These are phyloP conservation scores for Pogonocherus hispidulus DNA, from an alignment of 2,888 invertebrate species.

Conservation along the genomic window DNA sequence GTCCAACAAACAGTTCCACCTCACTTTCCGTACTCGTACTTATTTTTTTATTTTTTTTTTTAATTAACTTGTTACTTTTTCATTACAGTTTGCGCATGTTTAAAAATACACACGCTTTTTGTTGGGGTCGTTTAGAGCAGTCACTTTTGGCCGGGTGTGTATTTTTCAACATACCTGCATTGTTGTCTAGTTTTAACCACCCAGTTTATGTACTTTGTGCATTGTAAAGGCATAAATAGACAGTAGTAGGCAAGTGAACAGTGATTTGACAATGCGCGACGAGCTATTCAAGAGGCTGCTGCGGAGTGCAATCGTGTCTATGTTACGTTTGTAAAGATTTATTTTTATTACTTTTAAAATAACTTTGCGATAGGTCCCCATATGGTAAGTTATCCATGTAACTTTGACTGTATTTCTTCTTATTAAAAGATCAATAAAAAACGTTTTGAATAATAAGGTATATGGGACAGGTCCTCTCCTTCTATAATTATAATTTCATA, in stretches of 20 bases:
- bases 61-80: constrained; percentile 41
- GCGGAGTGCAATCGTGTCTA: constrained; percentile 42
- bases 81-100: constrained; percentile 42
- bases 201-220: constrained; percentile 31
- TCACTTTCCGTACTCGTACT: neutral
- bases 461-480: constrained; percentile 61
- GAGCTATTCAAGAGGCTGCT: constrained; percentile 34
- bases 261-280: constrained; percentile 30
- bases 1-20: constrained; percentile 42
- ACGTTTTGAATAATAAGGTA: constrained; percentile 54
- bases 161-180: constrained; percentile 37
- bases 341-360: constrained; percentile 40
- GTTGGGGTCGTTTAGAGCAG: neutral
- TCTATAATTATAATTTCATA: constrained; percentile 41
- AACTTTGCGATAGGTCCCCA: constrained; percentile 48
- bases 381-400: constrained; percentile 57
- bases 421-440: constrained; percentile 54
- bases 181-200: constrained; percentile 21
- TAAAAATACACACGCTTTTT: constrained; percentile 31
- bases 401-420: constrained; percentile 49
- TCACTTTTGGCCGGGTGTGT: constrained; percentile 25
- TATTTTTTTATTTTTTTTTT: constrained; percentile 40
- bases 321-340: constrained; percentile 40
- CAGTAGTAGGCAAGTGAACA: constrained; percentile 41
- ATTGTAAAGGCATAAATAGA: constrained; percentile 31